phyloP scores from a whole-genome alignment of 2,797 vertebrate genomes.

The Parotocinclus haroldoi region DNA sequence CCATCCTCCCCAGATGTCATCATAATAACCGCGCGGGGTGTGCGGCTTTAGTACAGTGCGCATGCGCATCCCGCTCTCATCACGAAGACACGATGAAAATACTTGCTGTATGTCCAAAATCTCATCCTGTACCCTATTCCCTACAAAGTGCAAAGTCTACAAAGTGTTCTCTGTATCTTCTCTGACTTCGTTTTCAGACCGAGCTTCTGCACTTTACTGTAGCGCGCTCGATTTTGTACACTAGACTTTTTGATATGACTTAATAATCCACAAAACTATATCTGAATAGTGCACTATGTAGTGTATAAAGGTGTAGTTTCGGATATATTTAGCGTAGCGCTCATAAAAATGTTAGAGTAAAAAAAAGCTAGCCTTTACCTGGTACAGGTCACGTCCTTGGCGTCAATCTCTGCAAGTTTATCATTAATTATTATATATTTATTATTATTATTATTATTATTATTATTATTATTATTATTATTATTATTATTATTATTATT shows the following conservation, averaged over 20 bases:
- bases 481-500: too few species aligned
- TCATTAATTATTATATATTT: too few species aligned
- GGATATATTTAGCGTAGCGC: too few species aligned
- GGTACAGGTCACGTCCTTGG: neutral
- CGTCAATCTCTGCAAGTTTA: constrained; percentile 1
- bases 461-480: too few species aligned
- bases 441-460: too few species aligned
- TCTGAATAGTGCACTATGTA: neutral
- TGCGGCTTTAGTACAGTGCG: constrained; percentile 55
- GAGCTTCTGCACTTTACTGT: too few species aligned
- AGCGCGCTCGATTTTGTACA: too few species aligned
- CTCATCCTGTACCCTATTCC: neutral
- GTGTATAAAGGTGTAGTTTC: neutral
- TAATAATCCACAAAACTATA: neutral
- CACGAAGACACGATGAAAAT: constrained; percentile 31
- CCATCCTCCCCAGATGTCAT: constrained; percentile 55
- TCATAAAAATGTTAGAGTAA: too few species aligned
- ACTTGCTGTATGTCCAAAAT: constrained; percentile 47
- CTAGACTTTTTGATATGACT: neutral
- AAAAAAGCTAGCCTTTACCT: too few species aligned
- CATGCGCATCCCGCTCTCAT: constrained; percentile 55
- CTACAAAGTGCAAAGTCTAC: neutral
- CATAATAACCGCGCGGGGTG: constrained; percentile 52
- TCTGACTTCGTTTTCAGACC: too few species aligned
- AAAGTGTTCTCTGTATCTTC: too few species aligned